Evolutionary conservation across 2,888 invertebrate species (phyloP), one percentile per base, ranked within the genome.

Genomic region (Tiliacea citrago): DNA sequence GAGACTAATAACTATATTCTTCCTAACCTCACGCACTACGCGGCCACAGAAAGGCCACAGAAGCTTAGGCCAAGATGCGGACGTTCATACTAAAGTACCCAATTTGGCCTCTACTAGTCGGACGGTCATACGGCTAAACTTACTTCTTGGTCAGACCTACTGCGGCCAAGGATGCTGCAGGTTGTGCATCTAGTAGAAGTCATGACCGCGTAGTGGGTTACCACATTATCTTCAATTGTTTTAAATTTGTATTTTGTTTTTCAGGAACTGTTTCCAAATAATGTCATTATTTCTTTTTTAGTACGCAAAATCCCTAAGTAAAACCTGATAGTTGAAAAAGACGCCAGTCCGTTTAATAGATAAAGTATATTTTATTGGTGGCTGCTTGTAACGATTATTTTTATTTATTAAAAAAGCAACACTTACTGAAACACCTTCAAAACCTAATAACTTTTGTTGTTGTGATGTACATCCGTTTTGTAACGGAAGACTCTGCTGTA

Each of bases 341-440:
- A 21, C 12, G 12, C 35, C 3, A 35, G 10, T 53, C n/a, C 9
- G 21, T 21, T 51, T 51, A 51, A 21, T 51, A 21, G 51, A 51
- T 9, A 9, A 51, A 51, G 21, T 29, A 29, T 29, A 29, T 29
- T 29, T 29, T 29, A 0, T n/a, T n/a, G n/a, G n/a, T n/a, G n/a
- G n/a, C n/a, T n/a, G n/a, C n/a, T n/a, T n/a, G n/a, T n/a, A n/a
- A n/a, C 5, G 8, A 39, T 60, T 39, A 35, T 60, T 61, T 39
- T n/a, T 16, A 61, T n/a, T 16, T 39, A 39, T 5, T 39, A 7
- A 39, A 39, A 76, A 65, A 60, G 9, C 13, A 47, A 24, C 10
- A 75, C 79, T 80, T 67, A 80, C 79, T 24, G 79, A 71, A 55
- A 75, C 29, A n/a, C 79, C 79, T 75, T 80, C 79, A 45, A 80